Evolutionary conservation across 1,140 invertebrate species (phyloP).

Genomic region (Sitodiplosis mosellana): DNA sequence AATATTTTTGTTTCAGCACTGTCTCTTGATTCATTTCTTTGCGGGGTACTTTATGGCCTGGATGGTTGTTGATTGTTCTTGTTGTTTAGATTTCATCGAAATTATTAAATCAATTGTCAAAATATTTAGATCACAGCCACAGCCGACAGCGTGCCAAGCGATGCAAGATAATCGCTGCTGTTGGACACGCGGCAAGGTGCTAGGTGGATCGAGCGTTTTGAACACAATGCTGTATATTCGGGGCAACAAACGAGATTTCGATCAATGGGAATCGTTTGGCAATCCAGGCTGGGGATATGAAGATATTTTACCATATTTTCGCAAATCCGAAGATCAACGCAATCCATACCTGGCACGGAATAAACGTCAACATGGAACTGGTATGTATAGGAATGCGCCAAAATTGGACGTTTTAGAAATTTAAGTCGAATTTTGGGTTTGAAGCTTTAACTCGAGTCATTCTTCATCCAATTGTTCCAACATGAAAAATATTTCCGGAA

Average conservation of each 20-base stretch:
- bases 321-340: conserved; percentile 65
- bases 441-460: neutral
- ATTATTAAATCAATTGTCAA: neutral
- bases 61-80: no score
- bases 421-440: neutral
- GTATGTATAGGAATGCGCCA: conserved; percentile 50
- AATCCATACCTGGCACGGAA: conserved; percentile 59
- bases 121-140: conserved; percentile 55
- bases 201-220: conserved; percentile 71
- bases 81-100: no score
- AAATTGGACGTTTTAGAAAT: no score
- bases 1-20: no score
- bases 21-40: no score
- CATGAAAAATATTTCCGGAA: no score
- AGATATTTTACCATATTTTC: conserved; percentile 72
- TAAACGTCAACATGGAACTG: conserved; percentile 46
- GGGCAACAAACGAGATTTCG: conserved; percentile 75
- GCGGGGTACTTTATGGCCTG: no score
- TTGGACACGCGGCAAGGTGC: conserved; percentile 68
- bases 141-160: conserved; percentile 64
- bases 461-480: neutral
- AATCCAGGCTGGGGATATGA: conserved; percentile 81
- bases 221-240: conserved; percentile 86
- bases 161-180: conserved; percentile 62
- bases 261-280: conserved; percentile 74